phyloP scores from a whole-genome alignment of 1,140 invertebrate species.

The Heliothis virescens region DNA sequence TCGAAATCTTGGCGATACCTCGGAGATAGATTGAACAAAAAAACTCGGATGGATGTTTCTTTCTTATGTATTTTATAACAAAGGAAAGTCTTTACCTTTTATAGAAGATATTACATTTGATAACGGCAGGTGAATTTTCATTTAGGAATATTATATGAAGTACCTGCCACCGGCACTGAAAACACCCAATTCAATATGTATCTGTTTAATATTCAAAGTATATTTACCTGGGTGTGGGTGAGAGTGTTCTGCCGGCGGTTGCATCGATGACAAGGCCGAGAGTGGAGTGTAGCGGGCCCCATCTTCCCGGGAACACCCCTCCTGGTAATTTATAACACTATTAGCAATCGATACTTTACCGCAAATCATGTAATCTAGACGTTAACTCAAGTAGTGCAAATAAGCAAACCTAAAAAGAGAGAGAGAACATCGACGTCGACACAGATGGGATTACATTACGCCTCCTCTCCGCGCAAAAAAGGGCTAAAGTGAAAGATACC shows the following conservation, averaged over 20 bases:
- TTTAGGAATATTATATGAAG: background rate
- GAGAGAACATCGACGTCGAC: slow-evolving; percentile 8
- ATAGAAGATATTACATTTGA: too few species aligned
- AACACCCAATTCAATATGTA: background rate
- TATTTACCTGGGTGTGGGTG: slow-evolving; percentile 79
- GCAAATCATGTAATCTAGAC: background rate
- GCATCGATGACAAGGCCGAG: slow-evolving; percentile 94
- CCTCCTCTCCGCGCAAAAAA: slow-evolving; percentile 20
- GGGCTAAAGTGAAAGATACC: slow-evolving; percentile 22
- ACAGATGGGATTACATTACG: slow-evolving; percentile 30
- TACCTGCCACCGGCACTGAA: background rate
- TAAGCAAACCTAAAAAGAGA: background rate
- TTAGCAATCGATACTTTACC: slow-evolving; percentile 7
- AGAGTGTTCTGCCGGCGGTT: slow-evolving; percentile 90
- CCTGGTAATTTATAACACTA: slow-evolving; percentile 59
- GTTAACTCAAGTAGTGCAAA: background rate
- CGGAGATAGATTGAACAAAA: background rate
- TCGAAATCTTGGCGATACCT: slow-evolving; percentile 3
- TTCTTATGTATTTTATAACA: too few species aligned
- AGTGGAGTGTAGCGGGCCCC: slow-evolving; percentile 90
- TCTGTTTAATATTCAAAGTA: background rate
- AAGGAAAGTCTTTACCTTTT: too few species aligned
- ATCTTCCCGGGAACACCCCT: slow-evolving; percentile 79
- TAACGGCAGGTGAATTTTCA: background rate
- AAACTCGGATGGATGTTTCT: background rate